Evolutionary conservation across 2,113 vertebrate species (phyloP).

Genomic region (Varanus komodoensis): DNA sequence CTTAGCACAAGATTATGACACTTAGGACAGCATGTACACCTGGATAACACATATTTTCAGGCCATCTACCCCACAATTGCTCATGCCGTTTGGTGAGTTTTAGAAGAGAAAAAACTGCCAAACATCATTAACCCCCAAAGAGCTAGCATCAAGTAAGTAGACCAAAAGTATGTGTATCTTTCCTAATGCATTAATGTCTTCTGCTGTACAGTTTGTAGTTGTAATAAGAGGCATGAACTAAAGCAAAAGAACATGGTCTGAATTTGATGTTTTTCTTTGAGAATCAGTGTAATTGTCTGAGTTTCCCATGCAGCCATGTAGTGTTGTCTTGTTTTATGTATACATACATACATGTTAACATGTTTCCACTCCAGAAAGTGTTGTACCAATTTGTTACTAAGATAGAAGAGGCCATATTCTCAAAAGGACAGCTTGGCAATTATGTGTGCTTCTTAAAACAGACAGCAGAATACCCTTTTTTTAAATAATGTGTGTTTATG

Average conservation of each 20-base stretch:
- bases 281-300: background rate
- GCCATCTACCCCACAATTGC: slow-evolving; percentile 49
- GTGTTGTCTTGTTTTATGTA: background rate
- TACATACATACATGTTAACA: background rate
- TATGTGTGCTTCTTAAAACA: background rate
- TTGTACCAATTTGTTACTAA: background rate
- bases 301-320: background rate
- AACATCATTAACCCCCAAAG: slow-evolving; percentile 32
- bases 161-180: slow-evolving; percentile 1
- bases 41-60: slow-evolving; percentile 43
- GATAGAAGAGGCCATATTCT: background rate
- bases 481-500: background rate
- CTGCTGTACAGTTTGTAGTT: background rate
- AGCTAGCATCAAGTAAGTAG: slow-evolving; percentile 30
- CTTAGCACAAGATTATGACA: slow-evolving; percentile 36
- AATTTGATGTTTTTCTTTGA: background rate
- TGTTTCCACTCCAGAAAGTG: background rate
- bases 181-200: background rate
- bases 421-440: background rate
- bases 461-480: background rate
- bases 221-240: slow-evolving; percentile 9
- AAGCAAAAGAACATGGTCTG: background rate
- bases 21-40: slow-evolving; percentile 47
- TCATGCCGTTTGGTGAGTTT: slow-evolving; percentile 12
- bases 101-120: slow-evolving; percentile 24